Base-by-base conservation (phyloP, 2,797 vertebrate species). In the Chlorospingus semifuscus region DNA sequence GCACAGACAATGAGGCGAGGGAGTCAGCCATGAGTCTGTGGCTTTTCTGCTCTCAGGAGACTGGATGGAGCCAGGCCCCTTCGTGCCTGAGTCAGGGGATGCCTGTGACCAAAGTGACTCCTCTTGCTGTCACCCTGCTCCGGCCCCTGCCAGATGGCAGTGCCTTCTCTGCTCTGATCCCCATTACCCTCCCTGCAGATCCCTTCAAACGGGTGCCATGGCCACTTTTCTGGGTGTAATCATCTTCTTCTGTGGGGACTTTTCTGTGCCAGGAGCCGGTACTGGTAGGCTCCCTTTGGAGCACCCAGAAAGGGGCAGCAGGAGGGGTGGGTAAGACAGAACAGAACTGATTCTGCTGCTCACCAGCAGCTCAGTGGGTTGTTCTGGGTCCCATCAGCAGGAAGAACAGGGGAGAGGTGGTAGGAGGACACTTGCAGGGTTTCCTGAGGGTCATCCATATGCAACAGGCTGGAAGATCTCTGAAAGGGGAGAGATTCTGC, bases 321-420 rank as follows among this genome's bases (percentile, higher is more conserved):
- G 63, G 27, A 72, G 23, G 3, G 7, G 8, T 41, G 83, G 23
- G 17, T 1, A 11, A 75, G 23, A 52, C 29, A 68, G 44, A 56
- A 14, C 32, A 82, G 46, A 82, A 59, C 37, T 74, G 68, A 22
- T 63, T 77, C 49, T 86, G 61, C 49, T 78, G 39, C 59, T 89
- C 15, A 3, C 41, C 6, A 9, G 32, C 18, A 75, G 47, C 8
- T 49, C 57, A 24, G 11, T 27, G 50, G 4, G 10, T 63, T 27
- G 21, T 49, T 50, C 52, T 27, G 39, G 9, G 26, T 88, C 59
- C 36, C 32, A 90, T 24, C 16, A 27, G 11, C 19, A 68, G 34
- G 37, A n/a, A 60, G n/a, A 0, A 1, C 19, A 6, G 10, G 27
- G 17, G 14, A 0, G 1, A 59, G 8, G 14, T 23, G 53, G 9